These are phyloP conservation scores for Ochotona curzoniae DNA, from an alignment of 2,113 vertebrate species.

Conservation along the genomic window DNA sequence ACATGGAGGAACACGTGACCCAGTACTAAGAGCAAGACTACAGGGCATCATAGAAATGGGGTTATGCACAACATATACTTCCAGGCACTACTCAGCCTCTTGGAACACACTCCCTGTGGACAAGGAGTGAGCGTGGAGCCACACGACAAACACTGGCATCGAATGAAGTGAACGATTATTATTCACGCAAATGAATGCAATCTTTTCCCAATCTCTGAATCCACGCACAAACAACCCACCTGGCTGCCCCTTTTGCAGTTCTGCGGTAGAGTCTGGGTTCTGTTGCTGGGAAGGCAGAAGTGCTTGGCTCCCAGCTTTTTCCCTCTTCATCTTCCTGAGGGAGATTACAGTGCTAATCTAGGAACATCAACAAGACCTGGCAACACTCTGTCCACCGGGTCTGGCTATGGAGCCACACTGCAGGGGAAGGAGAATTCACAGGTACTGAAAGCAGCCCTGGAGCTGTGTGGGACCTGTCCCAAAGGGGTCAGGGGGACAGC, in stretches of 20 bases:
- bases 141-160: background rate
- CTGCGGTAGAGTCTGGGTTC: background rate
- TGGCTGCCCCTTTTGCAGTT: background rate
- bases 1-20: too few relatives aligned
- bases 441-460: background rate
- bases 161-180: constrained; percentile 28
- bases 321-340: background rate
- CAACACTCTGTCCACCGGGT: background rate
- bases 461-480: fast-evolving
- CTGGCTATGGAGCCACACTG: too few relatives aligned
- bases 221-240: background rate
- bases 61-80: too few relatives aligned
- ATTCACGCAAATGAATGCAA: background rate
- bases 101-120: too few relatives aligned
- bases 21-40: too few relatives aligned
- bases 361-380: background rate
- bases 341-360: background rate
- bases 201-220: background rate
- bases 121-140: too few relatives aligned
- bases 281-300: background rate
- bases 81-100: too few relatives aligned
- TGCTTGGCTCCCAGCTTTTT: background rate
- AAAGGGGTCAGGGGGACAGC: too few relatives aligned
- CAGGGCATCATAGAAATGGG: too few relatives aligned
- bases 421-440: background rate